Evolutionary conservation across 2,888 invertebrate species (phyloP).

Genomic region (Ferrisia virgata): DNA sequence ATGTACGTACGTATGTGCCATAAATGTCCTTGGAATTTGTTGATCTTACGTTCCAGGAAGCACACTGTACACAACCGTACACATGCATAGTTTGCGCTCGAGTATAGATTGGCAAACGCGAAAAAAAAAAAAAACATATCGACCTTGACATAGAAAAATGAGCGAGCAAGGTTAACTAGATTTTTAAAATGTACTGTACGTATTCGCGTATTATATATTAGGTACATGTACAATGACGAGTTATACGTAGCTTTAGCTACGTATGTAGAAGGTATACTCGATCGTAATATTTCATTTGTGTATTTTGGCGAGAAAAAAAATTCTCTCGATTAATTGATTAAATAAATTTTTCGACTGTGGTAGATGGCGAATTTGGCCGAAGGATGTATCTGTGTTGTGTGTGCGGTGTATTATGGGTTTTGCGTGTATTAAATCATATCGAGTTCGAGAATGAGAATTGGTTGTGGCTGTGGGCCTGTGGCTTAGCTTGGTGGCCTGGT

Average conservation of each 20-base stretch:
- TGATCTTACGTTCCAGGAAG: constrained; percentile 5
- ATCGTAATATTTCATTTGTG: too few species aligned
- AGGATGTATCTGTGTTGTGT: not conserved
- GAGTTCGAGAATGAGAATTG: not conserved
- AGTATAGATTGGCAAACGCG: not conserved
- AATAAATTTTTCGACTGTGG: too few species aligned
- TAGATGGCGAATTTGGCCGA: not conserved
- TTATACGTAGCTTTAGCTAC: too few species aligned
- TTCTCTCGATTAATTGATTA: not conserved
- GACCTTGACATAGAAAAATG: constrained; percentile 43
- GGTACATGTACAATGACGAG: not conserved
- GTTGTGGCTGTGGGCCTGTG: not conserved
- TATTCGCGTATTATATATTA: too few species aligned
- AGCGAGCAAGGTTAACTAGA: constrained; percentile 31
- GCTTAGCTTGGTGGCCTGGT: too few species aligned
- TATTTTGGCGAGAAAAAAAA: not conserved
- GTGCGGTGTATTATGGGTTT: not conserved
- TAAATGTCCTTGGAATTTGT: not conserved
- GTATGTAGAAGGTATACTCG: too few species aligned
- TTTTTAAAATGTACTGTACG: not conserved
- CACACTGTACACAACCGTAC: not conserved
- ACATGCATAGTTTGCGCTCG: too few species aligned
- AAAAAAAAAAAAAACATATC: constrained; percentile 22
- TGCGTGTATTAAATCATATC: not conserved
- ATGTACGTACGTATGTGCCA: not conserved